Base-by-base conservation (phyloP, 2,113 vertebrate species). In the Indicator maculatus region DNA sequence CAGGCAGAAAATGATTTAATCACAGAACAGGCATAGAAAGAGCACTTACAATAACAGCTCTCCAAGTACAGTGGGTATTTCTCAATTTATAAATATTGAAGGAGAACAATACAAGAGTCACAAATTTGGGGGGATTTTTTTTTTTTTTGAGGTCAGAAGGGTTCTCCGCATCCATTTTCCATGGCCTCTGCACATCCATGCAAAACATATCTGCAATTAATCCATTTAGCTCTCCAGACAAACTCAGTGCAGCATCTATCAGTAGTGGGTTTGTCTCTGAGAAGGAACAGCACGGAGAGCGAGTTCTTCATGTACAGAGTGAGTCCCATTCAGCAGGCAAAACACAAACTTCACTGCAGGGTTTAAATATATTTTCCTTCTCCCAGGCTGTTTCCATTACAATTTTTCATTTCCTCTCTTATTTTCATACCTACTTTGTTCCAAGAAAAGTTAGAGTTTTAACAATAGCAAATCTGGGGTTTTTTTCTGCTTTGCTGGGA, bases 1-100 rank as follows among this genome's bases (percentile, higher is more conserved):
- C 89, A 92, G 65, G 59, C 38, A 93, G 60, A 80, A 91, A 93
- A 81, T 65, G 0, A 80, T 90, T 95, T 95, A 83, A 91, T 89
- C 83, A 88, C 69, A 80, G 52, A 91, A 71, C 31, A 84, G 59
- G 53, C 74, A 61, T 27, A 85, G 78, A 83, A 93, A 88, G 58
- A 79, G 44, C 86, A 73, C 81, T 95, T 92, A 53, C 23, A 87
- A 38, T 63, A 90, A 91, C 23, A 86, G 55, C n/a, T 41, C 60
- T 88, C 53, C 47, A 83, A 81, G 89, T 53, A 52, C 3, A 56
- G 81, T 86, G 33, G 31, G 8, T 72, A 61, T 66, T 93, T 89
- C 75, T 86, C 87, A 53, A 89, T 82, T 30, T 83, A 56, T 78
- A 90, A 90, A 83, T 71, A 83, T 56, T 79, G 77, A 41, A 88